A percentile compares a stretch with the other conserved stretches of the same genome.
phyloP scores from a whole-genome alignment of 2,797 vertebrate species.

The Squalus acanthias region DNA sequence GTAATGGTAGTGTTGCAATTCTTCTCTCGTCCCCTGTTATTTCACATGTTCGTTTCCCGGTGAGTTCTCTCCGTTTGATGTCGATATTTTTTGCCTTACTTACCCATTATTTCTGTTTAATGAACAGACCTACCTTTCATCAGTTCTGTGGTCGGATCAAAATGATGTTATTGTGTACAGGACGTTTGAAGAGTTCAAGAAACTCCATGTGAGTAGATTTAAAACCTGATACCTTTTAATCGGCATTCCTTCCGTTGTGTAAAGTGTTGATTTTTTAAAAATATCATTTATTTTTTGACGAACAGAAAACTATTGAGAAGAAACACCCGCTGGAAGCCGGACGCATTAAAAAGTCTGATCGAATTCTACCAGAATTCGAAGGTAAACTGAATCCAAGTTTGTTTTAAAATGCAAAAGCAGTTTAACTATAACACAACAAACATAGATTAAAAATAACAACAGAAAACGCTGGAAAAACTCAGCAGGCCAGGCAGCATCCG shows the following conservation, averaged over 20 bases:
- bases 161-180: constrained; percentile 56
- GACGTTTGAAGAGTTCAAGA: constrained; percentile 55
- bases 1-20: neutral
- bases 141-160: constrained; percentile 59
- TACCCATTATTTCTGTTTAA: neutral
- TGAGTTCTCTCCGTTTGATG: too few relatives aligned
- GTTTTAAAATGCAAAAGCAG: too few relatives aligned
- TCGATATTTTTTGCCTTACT: neutral
- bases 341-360: constrained; percentile 49
- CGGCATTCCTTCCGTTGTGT: neutral
- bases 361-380: constrained; percentile 54
- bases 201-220: constrained; percentile 56
- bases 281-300: neutral
- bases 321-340: constrained; percentile 58
- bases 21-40: too few relatives aligned
- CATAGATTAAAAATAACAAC: neutral
- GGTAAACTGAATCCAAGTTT: constrained; percentile 46
- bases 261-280: neutral
- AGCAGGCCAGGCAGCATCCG: too few relatives aligned
- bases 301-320: constrained; percentile 57
- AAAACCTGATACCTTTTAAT: neutral
- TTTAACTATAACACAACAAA: neutral
- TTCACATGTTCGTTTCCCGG: neutral
- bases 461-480: too few relatives aligned
- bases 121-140: constrained; percentile 55